Evolutionary conservation across 2,113 vertebrate species (phyloP).

Genomic region (Lathamus discolor): DNA sequence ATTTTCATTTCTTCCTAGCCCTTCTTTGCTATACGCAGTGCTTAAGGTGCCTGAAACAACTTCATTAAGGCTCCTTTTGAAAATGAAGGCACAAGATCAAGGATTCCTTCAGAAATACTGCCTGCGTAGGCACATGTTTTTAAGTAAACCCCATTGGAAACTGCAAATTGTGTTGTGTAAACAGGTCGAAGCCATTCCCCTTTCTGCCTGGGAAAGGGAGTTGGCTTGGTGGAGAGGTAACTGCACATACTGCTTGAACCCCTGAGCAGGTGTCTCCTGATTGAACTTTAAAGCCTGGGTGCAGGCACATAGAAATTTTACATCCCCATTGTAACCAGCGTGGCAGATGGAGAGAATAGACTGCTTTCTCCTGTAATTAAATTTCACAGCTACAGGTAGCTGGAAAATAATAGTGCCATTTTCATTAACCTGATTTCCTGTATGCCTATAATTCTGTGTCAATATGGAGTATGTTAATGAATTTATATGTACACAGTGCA

Average conservation of each 20-base stretch:
- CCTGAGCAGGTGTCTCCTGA: not conserved
- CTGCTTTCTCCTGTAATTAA: not conserved
- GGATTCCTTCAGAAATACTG: not conserved
- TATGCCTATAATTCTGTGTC: not conserved
- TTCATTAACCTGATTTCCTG: not conserved
- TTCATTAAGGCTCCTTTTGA: not conserved
- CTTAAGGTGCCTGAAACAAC: not conserved
- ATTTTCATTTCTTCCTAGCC: not conserved
- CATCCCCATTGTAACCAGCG: not conserved
- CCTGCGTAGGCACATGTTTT: accelerated
- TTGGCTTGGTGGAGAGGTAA: accelerated
- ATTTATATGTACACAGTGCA: not conserved
- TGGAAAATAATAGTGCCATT: not conserved
- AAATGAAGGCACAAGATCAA: not conserved
- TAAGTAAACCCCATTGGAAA: not conserved
- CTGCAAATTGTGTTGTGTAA: not conserved
- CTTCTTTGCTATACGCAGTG: not conserved
- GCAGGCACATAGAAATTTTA: not conserved
- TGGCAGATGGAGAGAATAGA: not conserved
- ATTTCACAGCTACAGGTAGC: not conserved
- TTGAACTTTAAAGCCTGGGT: accelerated
- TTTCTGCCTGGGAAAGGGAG: not conserved
- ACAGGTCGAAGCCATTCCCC: accelerated
- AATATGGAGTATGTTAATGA: not conserved
- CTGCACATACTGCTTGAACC: accelerated